phyloP scores from a whole-genome alignment of 2,113 vertebrate species.

The Phaethon lepturus region DNA sequence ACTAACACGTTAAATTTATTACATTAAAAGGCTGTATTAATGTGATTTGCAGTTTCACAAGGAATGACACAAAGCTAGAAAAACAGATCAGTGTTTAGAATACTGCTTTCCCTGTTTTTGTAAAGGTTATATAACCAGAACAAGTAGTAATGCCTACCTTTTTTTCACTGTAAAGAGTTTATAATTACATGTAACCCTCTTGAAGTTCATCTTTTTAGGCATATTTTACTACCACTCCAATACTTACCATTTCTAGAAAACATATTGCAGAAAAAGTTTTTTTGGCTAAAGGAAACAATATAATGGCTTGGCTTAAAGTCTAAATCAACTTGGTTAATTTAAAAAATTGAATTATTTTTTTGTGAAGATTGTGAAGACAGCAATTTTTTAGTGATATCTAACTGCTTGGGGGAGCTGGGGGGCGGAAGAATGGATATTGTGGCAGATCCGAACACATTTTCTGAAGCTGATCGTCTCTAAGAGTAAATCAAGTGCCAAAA shows the following conservation, averaged over 20 bases:
- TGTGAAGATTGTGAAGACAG: background rate
- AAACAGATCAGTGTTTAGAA: background rate
- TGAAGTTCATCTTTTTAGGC: background rate
- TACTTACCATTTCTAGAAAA: background rate
- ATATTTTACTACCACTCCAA: background rate
- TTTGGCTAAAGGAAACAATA: background rate
- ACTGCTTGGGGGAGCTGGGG: background rate
- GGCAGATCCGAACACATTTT: background rate
- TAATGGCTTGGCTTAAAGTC: background rate
- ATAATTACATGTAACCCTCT: background rate
- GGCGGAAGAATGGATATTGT: background rate
- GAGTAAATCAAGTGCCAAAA: background rate
- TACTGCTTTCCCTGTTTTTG: background rate
- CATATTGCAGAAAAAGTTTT: background rate
- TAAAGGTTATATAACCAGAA: background rate
- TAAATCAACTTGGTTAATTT: background rate
- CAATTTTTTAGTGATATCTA: background rate
- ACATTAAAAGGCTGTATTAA: background rate
- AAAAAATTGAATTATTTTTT: background rate
- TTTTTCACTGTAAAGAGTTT: background rate
- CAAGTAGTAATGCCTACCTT: background rate
- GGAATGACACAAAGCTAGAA: background rate
- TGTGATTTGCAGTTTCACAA: background rate
- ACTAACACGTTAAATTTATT: background rate
- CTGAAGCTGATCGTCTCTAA: background rate